Base-by-base conservation (phyloP, 2,888 invertebrate species). In the Dolomedes plantarius region DNA sequence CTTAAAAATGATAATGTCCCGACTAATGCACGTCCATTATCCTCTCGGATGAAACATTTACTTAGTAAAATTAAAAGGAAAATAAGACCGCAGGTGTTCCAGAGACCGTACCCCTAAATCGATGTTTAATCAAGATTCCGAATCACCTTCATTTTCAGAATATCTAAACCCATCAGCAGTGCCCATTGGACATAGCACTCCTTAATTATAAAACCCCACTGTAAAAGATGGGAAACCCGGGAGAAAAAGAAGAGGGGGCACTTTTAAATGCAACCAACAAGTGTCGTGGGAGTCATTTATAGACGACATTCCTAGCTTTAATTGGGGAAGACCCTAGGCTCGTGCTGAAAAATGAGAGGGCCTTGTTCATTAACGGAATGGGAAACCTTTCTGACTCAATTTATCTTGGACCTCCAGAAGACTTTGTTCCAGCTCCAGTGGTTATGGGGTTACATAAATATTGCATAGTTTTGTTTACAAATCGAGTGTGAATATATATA, bases 251-350 rank as follows among this genome's bases (percentile, higher is more conserved):
- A 62, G 31, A 62, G 39, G 19, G 32, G 13, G 29, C 13, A 39
- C 41, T 39, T 71, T 72, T 64, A 56, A 78, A 62, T 31, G 79
- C 41, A 29, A 79, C 72, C 79, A 71, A 79, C 79, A 79, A 79
- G 71, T 71, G 79, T 79, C 79, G 29, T 11, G 79, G 79, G 79
- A 79, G 64, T 72, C 71, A 79, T 79, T 79, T 79, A 68, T 64
- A 31, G 64, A 56, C 27, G 62, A 29, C 77, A 23, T 41, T 71
- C 19, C 39, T 36, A 19, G 41, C 62, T 46, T 79, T 79, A 79
- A 79, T 79, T 79, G 79, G 67, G 64, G 71, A 41, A 76, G 65
- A 46, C 76, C 67, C 50, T 11, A 64, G n/a, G 27, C 71, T 62
- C 23, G 7, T 3, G 19, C 64, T 79, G 79, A 79, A 79, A 79